Conservation (phyloP, 2,113 vertebrate genomes). For the Toxotes chatareus region DNA sequence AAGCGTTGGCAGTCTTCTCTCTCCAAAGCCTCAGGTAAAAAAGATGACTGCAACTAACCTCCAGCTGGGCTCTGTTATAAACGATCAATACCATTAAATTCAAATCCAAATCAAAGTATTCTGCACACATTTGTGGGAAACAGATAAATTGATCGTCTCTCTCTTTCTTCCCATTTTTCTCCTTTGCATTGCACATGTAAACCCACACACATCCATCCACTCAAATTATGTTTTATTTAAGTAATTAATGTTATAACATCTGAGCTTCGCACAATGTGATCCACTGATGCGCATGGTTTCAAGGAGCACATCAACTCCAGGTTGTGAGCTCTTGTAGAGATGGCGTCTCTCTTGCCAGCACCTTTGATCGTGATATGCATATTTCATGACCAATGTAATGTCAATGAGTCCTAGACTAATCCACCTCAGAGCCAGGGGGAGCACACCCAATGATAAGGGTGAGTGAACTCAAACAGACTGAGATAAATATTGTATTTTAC, state of each 20-base stretch:
- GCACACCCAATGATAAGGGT: slow-evolving; percentile 78
- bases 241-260: slow-evolving; percentile 32
- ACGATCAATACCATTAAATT: slow-evolving; percentile 59
- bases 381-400: slow-evolving; percentile 84
- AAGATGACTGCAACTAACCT: slow-evolving; percentile 51
- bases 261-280: slow-evolving; percentile 24
- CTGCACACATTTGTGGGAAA: slow-evolving; percentile 7
- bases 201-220: neutral
- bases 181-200: neutral
- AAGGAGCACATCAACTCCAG: slow-evolving; percentile 62
- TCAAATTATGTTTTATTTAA: slow-evolving; percentile 22
- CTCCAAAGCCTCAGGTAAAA: slow-evolving; percentile 61
- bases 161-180: neutral
- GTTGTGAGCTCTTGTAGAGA: slow-evolving; percentile 69
- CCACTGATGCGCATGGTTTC: slow-evolving; percentile 46
- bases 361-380: slow-evolving; percentile 84
- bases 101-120: slow-evolving; percentile 41
- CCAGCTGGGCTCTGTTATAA: slow-evolving; percentile 53
- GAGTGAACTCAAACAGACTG: slow-evolving; percentile 79
- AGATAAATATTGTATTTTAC: slow-evolving; percentile 81
- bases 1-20: slow-evolving; percentile 59
- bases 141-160: neutral
- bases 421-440: slow-evolving; percentile 73
- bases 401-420: slow-evolving; percentile 82
- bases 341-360: slow-evolving; percentile 66